These are phyloP conservation scores for Metellina segmentata DNA, from an alignment of 2,888 invertebrate genomes.

Conservation along the genomic window DNA sequence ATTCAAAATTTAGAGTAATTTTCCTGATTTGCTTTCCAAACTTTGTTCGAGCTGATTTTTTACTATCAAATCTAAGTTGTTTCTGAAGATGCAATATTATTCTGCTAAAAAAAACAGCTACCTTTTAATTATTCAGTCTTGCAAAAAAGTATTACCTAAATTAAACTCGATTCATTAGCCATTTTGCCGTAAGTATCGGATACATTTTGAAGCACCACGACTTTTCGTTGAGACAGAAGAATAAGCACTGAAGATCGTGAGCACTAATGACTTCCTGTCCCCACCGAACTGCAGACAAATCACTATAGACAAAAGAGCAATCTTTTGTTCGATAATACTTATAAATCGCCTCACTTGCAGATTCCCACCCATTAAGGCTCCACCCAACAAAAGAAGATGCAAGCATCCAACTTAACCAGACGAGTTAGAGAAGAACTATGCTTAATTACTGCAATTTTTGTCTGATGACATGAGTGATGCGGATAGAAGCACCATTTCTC, in stretches of 20 bases:
- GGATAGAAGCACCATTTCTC: background rate
- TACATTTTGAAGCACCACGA: background rate
- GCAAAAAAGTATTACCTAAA: background rate
- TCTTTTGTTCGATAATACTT: background rate
- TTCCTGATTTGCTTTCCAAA: no score
- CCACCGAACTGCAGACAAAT: background rate
- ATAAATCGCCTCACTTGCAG: background rate
- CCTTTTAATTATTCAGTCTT: no score
- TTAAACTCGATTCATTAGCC: background rate
- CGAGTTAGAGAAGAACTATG: background rate
- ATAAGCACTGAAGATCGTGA: background rate
- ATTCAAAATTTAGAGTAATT: no score
- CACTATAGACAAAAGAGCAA: background rate
- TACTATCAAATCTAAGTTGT: no score
- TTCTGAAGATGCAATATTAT: no score
- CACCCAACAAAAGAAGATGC: background rate
- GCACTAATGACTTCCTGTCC: background rate
- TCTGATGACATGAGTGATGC: background rate
- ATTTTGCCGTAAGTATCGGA: background rate
- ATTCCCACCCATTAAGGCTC: background rate
- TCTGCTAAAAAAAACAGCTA: no score
- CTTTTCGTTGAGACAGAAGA: background rate
- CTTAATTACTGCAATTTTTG: background rate
- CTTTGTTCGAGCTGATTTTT: no score
- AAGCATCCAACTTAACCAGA: background rate